These are phyloP conservation scores for Cryptocephalus primarius DNA, from an alignment of 2,888 invertebrate species.

Conservation along the genomic window DNA sequence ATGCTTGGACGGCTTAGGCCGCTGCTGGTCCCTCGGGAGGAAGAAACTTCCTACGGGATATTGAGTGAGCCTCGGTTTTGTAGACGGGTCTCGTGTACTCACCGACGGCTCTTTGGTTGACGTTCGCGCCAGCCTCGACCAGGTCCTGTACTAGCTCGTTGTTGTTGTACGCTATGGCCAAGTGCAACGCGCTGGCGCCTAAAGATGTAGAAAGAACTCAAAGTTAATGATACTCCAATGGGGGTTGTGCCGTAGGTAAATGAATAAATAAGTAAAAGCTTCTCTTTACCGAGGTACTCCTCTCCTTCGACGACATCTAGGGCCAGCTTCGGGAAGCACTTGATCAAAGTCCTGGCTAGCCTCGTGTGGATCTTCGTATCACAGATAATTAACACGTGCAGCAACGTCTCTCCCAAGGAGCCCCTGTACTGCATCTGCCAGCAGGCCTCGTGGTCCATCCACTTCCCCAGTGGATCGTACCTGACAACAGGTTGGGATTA, in stretches of 20 bases:
- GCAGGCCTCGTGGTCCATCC: slow-evolving; percentile 87
- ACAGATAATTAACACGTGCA: slow-evolving; percentile 91
- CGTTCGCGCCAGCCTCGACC: slow-evolving; percentile 84
- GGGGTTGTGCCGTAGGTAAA: too few species aligned
- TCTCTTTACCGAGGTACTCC: slow-evolving; percentile 60
- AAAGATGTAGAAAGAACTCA: slow-evolving; percentile 1
- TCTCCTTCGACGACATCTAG: slow-evolving; percentile 95
- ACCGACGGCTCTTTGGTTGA: slow-evolving; percentile 89
- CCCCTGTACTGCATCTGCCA: slow-evolving; percentile 98
- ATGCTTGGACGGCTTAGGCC: slow-evolving; percentile 59
- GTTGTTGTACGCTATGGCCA: slow-evolving; percentile 94
- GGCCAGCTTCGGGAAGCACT: slow-evolving; percentile 82
- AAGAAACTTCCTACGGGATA: slow-evolving; percentile 69
- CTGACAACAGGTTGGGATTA: slow-evolving; percentile 28
- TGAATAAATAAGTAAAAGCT: too few species aligned
- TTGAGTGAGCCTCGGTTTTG: too few species aligned
- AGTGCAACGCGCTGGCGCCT: slow-evolving; percentile 88
- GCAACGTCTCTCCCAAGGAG: slow-evolving; percentile 84
- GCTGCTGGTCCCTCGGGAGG: slow-evolving; percentile 87
- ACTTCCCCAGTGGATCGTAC: slow-evolving; percentile 78
- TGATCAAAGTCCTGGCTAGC: slow-evolving; percentile 79
- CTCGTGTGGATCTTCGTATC: slow-evolving; percentile 74
- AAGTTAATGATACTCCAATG: too few species aligned
- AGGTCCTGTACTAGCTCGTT: slow-evolving; percentile 89
- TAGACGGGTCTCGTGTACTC: neutral